Base-by-base conservation (phyloP, 1,140 invertebrate genomes). In the Pteromalus puparum region DNA sequence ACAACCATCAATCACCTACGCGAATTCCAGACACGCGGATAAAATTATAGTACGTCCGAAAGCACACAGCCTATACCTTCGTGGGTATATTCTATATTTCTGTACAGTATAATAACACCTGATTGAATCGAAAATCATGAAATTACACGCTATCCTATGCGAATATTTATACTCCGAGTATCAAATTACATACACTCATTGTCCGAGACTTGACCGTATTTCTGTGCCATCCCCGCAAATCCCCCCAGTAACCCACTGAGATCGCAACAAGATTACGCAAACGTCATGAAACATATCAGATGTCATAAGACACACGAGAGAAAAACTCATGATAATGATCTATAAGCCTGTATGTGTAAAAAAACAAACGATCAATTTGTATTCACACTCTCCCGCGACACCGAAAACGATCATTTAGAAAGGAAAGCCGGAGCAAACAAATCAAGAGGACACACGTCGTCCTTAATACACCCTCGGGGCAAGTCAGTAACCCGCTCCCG, bases 321-420 rank as follows among this genome's bases (percentile, higher is more conserved):
- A 48, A 48, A 18, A 48, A 48, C 46, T 48, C 13, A 1, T 10
- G 46, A 46, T 48, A 1, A 1, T 10, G 46, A 46, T 10, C 9
- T 46, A 10, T 9, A 46, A 48, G 12, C 46, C 13, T 13, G 10
- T 13, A 4, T 4, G 46, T 18, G 9, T 5, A 46, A 48, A 48
- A 48, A 48, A 61, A 61, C 53, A 61, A 61, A n/a, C 53, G 53
- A 61, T 61, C 53, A 61, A 61, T 61, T 61, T 61, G 53, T 61
- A 61, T 61, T 61, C 53, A 61, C 53, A n/a, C 53, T 61, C 18
- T n/a, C 18, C 53, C 53, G 53, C 53, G 53, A 61, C 21, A n/a
- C 53, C 53, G 53, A 61, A 61, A 61, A 61, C 53, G 53, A 61
- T 61, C 53, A 61, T 61, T 61, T 61, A 21, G 18, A 61, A 61